Conservation (phyloP, 2,888 invertebrate genomes). For the Amphiduros pacificus region DNA sequence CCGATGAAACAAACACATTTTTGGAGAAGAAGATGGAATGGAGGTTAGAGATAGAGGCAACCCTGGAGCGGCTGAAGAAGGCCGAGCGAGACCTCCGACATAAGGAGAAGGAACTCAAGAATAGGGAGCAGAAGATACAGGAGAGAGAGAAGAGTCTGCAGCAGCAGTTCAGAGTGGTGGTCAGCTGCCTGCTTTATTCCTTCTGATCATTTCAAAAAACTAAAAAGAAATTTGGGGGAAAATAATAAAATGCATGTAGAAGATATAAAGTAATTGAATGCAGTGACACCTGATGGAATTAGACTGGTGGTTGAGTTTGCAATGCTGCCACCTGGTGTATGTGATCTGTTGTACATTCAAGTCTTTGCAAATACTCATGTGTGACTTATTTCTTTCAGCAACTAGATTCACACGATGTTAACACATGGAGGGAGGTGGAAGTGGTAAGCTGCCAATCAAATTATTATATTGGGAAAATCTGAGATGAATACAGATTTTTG, state of each 20-base stretch:
- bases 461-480: no score
- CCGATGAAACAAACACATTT: constrained; percentile 49
- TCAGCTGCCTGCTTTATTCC: constrained; percentile 22
- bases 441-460: no score
- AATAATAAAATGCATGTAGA: no score
- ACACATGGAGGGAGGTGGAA: constrained; percentile 58
- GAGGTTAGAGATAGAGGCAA: constrained; percentile 56
- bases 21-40: constrained; percentile 49
- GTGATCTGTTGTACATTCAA: no score
- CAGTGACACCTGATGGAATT: no score
- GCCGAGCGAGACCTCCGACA: constrained; percentile 53
- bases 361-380: background rate
- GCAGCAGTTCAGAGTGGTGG: constrained; percentile 51
- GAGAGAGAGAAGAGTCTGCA: constrained; percentile 48
- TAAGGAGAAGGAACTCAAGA: constrained; percentile 51
- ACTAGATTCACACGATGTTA: constrained; percentile 57
- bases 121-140: constrained; percentile 53
- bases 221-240: no score
- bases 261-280: no score
- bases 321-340: no score
- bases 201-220: no score
- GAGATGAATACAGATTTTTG: no score
- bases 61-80: constrained; percentile 50
- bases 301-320: no score
- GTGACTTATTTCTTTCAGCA: constrained; percentile 37